Base-by-base conservation (phyloP, 2,888 invertebrate species). In the Standfussiana lucernea region DNA sequence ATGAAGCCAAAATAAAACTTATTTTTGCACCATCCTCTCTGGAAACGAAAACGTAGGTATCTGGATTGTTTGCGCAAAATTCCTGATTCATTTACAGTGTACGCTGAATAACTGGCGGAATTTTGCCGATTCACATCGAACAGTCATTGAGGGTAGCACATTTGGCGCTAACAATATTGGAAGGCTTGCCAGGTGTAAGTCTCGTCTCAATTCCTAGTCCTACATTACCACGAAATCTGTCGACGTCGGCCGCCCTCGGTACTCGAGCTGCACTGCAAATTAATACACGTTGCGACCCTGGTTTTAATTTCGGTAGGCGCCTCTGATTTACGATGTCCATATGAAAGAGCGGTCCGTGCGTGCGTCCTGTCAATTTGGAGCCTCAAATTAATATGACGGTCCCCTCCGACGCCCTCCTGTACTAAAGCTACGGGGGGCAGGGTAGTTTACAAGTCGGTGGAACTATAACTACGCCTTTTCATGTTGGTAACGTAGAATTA, bases 241-340 rank as follows among this genome's bases (percentile, higher is more conserved):
- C 93, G 92, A 92, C 92, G 94, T 95, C 94, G 86, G 84, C 84
- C 82, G 86, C 89, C 89, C 86, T 84, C 82, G 66, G 80, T 75
- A 80, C 80, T 73, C 77, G 67, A 85, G 87, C 89, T 92, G 87
- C 89, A 90, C 90, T 93, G 91, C 91, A 92, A 93, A 96, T 95
- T 95, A 95, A 95, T 95, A 93, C 92, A 92, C 91, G 93, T 90
- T 90, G 88, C 89, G 89, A 90, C 90, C 87, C 92, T 91, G 92
- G 91, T 95, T 96, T 95, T 95, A 95, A 95, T 96, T 95, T 95
- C 92, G 92, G 92, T 90, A 91, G 92, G 92, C 92, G 90, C 92
- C 92, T 89, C 92, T 96, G 95, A 96, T 96, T 95, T 95, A 96
- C 93, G 94, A 92, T 92, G 92, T 92, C 94, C 93, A 92, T 94